Conservation (phyloP, 2,797 vertebrate genomes). For the Microchirus variegatus region DNA sequence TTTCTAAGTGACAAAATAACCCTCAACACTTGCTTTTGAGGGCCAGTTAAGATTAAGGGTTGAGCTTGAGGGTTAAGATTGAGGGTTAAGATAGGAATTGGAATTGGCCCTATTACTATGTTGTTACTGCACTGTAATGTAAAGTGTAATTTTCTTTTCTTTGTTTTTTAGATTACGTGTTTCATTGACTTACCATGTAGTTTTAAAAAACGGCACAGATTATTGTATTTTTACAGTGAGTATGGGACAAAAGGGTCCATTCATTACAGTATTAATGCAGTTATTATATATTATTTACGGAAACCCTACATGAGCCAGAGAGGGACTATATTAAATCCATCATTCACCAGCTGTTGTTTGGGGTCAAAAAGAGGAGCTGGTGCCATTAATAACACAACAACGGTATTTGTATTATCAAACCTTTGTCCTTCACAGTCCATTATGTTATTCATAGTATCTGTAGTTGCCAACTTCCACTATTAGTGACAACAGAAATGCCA, state of each 20-base stretch:
- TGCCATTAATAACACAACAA: slow-evolving; percentile 41
- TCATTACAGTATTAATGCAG: slow-evolving; percentile 7
- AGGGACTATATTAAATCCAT: slow-evolving; percentile 28
- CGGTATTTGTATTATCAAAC: slow-evolving; percentile 35
- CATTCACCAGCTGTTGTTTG: slow-evolving; percentile 41
- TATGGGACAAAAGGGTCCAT: background rate
- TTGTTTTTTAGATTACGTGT: too few species aligned
- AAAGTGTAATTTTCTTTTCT: too few species aligned
- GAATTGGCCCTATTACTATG: too few species aligned
- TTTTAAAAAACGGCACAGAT: background rate
- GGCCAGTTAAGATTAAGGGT: too few species aligned
- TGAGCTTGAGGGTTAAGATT: too few species aligned
- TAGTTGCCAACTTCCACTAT: slow-evolving; percentile 24
- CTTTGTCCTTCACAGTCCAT: slow-evolving; percentile 43
- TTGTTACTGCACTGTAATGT: too few species aligned
- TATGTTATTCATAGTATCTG: slow-evolving; percentile 22
- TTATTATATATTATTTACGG: slow-evolving; percentile 13
- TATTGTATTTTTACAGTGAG: background rate
- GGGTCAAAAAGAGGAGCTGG: slow-evolving; percentile 36
- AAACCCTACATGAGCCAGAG: slow-evolving; percentile 24
- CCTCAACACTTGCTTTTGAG: too few species aligned
- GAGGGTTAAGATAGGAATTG: too few species aligned
- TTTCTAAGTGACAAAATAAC: too few species aligned
- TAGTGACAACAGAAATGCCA: slow-evolving; percentile 18
- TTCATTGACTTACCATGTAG: background rate